Conservation (phyloP, 2,113 vertebrate genomes). For the Zosterops hypoxanthus region DNA sequence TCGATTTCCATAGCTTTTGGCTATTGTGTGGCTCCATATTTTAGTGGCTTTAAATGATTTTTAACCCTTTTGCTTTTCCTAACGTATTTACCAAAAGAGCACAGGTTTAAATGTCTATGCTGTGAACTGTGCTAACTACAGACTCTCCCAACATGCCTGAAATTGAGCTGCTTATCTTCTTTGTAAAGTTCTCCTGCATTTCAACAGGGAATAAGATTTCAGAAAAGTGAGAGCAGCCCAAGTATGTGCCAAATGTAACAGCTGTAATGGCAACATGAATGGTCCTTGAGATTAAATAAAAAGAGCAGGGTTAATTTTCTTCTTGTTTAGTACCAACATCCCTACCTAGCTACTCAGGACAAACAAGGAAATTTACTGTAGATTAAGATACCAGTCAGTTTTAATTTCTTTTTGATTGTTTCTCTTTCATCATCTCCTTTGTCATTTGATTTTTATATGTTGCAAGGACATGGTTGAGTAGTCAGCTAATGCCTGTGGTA, state of each 20-base stretch:
- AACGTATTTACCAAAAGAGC: background rate
- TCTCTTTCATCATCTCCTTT: conserved; percentile 20
- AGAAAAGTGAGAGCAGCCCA: rapidly evolving
- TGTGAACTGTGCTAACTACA: background rate
- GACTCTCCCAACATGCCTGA: background rate
- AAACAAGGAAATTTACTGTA: background rate
- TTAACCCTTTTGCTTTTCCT: background rate
- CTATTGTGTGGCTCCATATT: background rate
- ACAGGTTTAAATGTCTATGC: background rate
- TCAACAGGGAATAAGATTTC: background rate
- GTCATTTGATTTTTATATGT: background rate
- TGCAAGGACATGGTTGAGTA: background rate
- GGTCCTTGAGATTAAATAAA: background rate
- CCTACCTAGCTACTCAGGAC: background rate
- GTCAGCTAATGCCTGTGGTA: background rate
- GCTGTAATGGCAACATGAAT: background rate
- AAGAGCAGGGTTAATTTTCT: background rate
- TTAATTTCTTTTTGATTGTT: conserved; percentile 16
- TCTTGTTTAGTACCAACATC: background rate
- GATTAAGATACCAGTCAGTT: background rate
- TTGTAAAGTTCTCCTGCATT: background rate
- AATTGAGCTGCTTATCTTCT: background rate
- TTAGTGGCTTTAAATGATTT: background rate
- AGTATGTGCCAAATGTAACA: background rate
- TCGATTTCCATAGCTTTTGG: background rate